Conservation (phyloP, 2,888 invertebrate species). For the Clunio marinus region DNA sequence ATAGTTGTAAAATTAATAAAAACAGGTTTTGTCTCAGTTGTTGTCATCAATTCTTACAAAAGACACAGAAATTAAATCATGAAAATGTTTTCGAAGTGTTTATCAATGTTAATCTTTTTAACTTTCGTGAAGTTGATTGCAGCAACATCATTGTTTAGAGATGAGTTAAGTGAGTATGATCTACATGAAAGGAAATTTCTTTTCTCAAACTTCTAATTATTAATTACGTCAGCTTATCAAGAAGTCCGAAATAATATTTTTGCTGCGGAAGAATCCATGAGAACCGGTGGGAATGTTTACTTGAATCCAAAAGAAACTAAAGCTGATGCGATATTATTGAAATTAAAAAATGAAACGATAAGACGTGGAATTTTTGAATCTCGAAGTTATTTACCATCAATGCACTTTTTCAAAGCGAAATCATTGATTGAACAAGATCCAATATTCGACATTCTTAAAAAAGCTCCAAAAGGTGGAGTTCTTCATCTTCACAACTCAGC, state of each 20-base stretch:
- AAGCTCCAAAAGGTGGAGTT: conserved; percentile 59
- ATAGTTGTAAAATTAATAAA: too few species aligned
- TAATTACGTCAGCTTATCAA: conserved; percentile 43
- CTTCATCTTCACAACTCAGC: conserved; percentile 58
- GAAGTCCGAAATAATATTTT: conserved; percentile 47
- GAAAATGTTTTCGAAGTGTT: too few species aligned
- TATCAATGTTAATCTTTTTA: too few species aligned
- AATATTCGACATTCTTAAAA: conserved; percentile 57
- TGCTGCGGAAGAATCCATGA: conserved; percentile 46
- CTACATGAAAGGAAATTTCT: neutral
- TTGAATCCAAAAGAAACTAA: conserved; percentile 42
- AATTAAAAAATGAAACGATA: conserved; percentile 41
- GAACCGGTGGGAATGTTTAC: conserved; percentile 46
- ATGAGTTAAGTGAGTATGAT: conserved; percentile 19
- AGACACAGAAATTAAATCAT: too few species aligned
- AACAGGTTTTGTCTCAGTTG: too few species aligned
- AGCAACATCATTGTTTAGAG: neutral
- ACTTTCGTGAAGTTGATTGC: neutral
- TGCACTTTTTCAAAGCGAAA: conserved; percentile 57
- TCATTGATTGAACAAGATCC: conserved; percentile 54
- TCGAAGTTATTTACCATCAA: conserved; percentile 54
- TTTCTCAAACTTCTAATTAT: neutral
- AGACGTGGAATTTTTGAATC: conserved; percentile 47
- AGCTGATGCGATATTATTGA: conserved; percentile 18
- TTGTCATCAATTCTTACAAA: too few species aligned